Conservation (phyloP, 2,888 invertebrate genomes). For the Drosophila rubida region DNA sequence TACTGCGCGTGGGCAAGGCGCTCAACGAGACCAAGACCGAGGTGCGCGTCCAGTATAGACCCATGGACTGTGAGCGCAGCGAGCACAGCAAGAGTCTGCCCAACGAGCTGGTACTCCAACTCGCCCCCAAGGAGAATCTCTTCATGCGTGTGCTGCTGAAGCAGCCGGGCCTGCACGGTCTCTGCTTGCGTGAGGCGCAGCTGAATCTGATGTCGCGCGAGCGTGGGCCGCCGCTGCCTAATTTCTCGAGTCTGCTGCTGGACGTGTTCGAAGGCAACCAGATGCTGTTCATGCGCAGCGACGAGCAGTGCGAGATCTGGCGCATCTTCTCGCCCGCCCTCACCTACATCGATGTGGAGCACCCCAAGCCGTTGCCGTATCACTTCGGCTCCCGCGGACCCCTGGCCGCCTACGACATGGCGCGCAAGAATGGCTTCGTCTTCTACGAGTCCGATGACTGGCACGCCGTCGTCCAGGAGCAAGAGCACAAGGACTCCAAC, state of each 20-base stretch:
- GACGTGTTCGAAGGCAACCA: slow-evolving; percentile 64
- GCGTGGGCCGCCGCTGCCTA: not conserved
- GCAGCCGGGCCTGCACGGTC: slow-evolving; percentile 34
- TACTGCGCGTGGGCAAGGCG: slow-evolving; percentile 62
- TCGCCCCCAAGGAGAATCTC: slow-evolving; percentile 55
- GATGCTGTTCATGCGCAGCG: slow-evolving; percentile 70
- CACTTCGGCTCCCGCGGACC: slow-evolving; percentile 61
- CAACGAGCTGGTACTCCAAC: slow-evolving; percentile 60
- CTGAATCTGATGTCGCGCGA: slow-evolving; percentile 43
- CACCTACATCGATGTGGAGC: slow-evolving; percentile 49
- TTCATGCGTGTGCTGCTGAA: slow-evolving; percentile 69
- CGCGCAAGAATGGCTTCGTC: slow-evolving; percentile 51
- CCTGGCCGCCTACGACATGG: slow-evolving; percentile 54
- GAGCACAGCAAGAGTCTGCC: slow-evolving; percentile 13
- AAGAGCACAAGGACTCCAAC: not conserved
- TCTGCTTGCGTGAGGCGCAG: slow-evolving; percentile 50
- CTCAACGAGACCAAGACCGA: slow-evolving; percentile 62
- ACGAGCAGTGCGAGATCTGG: slow-evolving; percentile 72
- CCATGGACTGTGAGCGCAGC: slow-evolving; percentile 40
- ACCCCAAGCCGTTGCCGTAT: slow-evolving; percentile 51
- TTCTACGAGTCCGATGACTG: slow-evolving; percentile 58
- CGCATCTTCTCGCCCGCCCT: slow-evolving; percentile 65
- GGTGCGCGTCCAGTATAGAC: slow-evolving; percentile 63
- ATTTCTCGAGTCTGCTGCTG: slow-evolving; percentile 40
- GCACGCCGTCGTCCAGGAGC: too few relatives aligned